Evolutionary conservation across 2,113 vertebrate genomes (phyloP), one percentile per base, ranked within the genome.

Genomic region (Vidua chalybeata): DNA sequence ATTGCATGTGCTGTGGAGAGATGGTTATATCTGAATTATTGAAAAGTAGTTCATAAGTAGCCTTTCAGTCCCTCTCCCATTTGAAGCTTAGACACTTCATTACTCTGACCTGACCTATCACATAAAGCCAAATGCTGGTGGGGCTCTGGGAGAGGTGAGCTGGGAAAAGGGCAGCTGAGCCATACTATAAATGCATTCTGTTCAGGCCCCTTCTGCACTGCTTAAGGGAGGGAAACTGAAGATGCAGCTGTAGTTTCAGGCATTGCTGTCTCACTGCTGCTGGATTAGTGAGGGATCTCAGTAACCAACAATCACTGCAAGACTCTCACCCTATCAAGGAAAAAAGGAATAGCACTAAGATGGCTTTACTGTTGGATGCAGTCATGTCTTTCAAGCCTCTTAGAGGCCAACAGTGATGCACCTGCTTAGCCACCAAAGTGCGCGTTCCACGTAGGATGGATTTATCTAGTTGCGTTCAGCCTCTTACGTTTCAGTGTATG

Each of bases 401-500:
- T 41, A 28, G n/a, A 87, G 41, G 43, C 33, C 41, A 89, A 22
- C 11, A 48, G 45, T 1, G 2, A 24, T 15, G 17, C 7, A 72
- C 30, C 62, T 79, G 45, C 52, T 71, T 37, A 49, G 35, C 31
- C n/a, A 30, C 43, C 10, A 13, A 15, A 74, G 17, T 0, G 0
- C 5, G 6, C 26, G 8, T 69, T 73, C n/a, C 21, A 18, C 7
- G 0, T 3, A 9, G 10, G 5, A 22, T 64, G n/a, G 31, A 62
- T 77, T 80, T 15, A 51, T 11, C 20, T 17, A 33, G 39, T 58
- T 62, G 13, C 48, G 77, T 43, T 71, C 61, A 66, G n/a, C 55
- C 26, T 59, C 5, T 58, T 55, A 11, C 0, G 4, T 43, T n/a
- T 90, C 23, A 33, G 0, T 21, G 7, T 11, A 14, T 13, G 23